Percentiles rank a stretch among this genome's conserved stretches.
Evolutionary conservation across 1,140 invertebrate genomes (phyloP).

Genomic region (Caenorhabditis latens): DNA sequence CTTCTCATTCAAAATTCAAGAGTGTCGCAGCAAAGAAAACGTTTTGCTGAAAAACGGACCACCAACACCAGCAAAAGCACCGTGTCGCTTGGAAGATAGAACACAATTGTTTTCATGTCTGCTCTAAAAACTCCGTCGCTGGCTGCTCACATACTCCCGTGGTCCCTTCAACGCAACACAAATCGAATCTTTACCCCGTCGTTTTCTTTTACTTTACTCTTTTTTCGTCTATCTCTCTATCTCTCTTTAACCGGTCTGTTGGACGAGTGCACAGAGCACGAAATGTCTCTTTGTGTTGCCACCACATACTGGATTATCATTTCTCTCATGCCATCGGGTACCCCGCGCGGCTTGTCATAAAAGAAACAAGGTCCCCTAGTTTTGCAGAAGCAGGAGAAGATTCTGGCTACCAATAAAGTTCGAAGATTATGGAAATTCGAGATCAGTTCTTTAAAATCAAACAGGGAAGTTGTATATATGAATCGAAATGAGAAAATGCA

Average conservation of each 20-base stretch:
- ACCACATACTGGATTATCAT: conserved; percentile 21
- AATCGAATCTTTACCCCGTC: conserved; percentile 40
- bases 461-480: too few species aligned
- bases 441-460: not conserved
- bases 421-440: not conserved
- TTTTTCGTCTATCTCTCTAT: conserved; percentile 3
- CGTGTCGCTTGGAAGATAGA: not conserved
- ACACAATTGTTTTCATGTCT: conserved; percentile 28
- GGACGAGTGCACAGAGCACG: not conserved
- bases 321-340: not conserved
- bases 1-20: conserved; percentile 33
- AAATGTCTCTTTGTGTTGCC: conserved; percentile 6
- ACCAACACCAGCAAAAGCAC: not conserved
- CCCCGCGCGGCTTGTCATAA: not conserved
- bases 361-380: not conserved
- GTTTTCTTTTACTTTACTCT: conserved; percentile 32
- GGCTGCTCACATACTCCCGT: not conserved
- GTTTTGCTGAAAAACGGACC: not conserved
- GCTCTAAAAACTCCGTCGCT: not conserved
- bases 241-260: not conserved
- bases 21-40: not conserved
- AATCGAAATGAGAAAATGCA: not conserved
- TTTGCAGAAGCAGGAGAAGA: too few species aligned
- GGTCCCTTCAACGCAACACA: conserved; percentile 5
- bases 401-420: not conserved